These are phyloP conservation scores for Alosa alosa DNA, from an alignment of 2,113 vertebrate genomes.

Conservation along the genomic window DNA sequence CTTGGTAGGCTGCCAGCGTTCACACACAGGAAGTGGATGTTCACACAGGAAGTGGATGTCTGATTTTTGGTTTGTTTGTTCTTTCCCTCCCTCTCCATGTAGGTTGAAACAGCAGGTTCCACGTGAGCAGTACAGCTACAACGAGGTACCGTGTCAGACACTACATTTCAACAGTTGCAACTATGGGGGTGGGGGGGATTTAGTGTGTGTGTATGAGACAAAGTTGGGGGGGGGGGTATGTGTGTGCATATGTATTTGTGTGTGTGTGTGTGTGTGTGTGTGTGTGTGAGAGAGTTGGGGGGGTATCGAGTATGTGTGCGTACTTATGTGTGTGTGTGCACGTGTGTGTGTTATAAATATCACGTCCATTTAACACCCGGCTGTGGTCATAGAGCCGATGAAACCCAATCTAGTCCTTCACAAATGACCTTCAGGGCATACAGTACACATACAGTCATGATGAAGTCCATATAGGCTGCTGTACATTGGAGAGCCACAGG, in stretches of 20 bases:
- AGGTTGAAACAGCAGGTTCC: slow-evolving; percentile 79
- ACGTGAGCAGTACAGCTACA: slow-evolving; percentile 79
- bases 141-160: slow-evolving; percentile 65
- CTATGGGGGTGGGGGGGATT: not conserved
- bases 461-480: not conserved
- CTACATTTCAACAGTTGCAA: not conserved
- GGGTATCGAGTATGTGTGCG: not conserved
- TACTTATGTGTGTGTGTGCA: not conserved
- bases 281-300: not conserved
- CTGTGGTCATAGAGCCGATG: slow-evolving; percentile 26
- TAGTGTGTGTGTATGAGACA: not conserved
- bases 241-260: not conserved
- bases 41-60: not conserved
- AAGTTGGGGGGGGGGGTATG: too few relatives aligned
- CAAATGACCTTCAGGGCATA: slow-evolving; percentile 54
- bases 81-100: slow-evolving; percentile 15
- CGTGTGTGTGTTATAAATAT: not conserved
- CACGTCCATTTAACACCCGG: not conserved
- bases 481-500: not conserved
- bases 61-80: not conserved
- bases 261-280: not conserved
- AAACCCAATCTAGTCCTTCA: slow-evolving; percentile 51
- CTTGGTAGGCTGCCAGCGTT: not conserved
- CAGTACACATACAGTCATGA: not conserved
- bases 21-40: not conserved